Evolutionary conservation across 2,113 vertebrate species (phyloP).

Genomic region (Nothoprocta perdicaria): DNA sequence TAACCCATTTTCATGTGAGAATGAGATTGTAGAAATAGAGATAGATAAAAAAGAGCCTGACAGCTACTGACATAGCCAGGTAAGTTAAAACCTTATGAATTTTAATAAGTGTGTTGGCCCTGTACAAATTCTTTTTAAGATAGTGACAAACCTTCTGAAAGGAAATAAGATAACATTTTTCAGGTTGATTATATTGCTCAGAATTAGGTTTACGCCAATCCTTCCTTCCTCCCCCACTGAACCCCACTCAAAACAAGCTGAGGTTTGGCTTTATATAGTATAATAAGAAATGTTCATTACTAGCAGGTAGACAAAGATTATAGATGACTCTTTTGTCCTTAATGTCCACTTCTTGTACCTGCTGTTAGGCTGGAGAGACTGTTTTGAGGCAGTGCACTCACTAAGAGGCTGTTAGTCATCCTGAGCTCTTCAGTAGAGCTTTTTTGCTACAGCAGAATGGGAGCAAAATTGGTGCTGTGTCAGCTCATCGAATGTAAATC

Average conservation of each 20-base stretch:
- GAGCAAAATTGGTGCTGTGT: conserved; percentile 39
- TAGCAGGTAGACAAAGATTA: neutral
- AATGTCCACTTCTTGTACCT: neutral
- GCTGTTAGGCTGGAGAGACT: neutral
- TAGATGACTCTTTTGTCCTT: neutral
- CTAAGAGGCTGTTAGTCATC: neutral
- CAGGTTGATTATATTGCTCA: neutral
- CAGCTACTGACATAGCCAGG: conserved; percentile 17
- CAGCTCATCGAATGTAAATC: conserved; percentile 21
- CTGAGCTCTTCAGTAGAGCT: neutral
- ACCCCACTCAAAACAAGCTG: neutral
- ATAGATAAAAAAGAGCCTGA: conserved; percentile 31
- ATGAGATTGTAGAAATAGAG: conserved; percentile 11
- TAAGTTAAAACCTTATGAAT: conserved; percentile 55
- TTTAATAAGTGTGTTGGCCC: conserved; percentile 40
- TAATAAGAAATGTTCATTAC: neutral
- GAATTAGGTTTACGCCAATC: neutral
- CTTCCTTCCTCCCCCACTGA: neutral
- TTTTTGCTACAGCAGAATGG: neutral
- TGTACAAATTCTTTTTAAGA: conserved; percentile 52
- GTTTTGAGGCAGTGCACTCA: neutral
- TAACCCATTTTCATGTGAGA: conserved; percentile 14
- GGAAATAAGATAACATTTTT: conserved; percentile 38
- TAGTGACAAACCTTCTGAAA: conserved; percentile 48
- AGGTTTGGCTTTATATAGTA: neutral